A percentile compares a stretch with the other conserved stretches of the same genome.
These are phyloP conservation scores for Therioaphis trifolii DNA, from an alignment of 2,888 invertebrate species.

Conservation along the genomic window DNA sequence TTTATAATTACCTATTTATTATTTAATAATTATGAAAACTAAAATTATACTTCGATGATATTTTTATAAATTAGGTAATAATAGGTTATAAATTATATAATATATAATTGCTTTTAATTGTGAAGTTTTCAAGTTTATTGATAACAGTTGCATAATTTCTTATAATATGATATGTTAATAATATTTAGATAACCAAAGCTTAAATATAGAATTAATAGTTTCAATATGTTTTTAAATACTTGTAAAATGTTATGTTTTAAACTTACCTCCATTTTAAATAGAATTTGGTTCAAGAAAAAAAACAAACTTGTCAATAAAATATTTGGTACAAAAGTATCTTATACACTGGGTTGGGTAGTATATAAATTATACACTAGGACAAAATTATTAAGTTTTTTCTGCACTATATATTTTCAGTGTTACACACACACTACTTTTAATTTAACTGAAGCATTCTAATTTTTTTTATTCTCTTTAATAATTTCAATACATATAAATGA, in stretches of 20 bases:
- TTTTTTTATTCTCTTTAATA: not conserved
- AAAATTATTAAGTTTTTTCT: constrained; percentile 48
- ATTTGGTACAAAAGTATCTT: not conserved
- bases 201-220: not conserved
- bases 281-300: constrained; percentile 1
- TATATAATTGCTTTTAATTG: too few relatives aligned
- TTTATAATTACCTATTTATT: too few relatives aligned
- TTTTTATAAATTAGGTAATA: too few relatives aligned
- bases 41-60: too few relatives aligned
- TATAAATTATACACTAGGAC: constrained; percentile 12
- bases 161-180: not conserved
- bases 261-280: constrained; percentile 54
- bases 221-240: not conserved
- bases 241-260: constrained; percentile 21
- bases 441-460: not conserved
- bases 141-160: not conserved
- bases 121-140: too few relatives aligned
- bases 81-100: too few relatives aligned
- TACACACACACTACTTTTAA: constrained; percentile 10
- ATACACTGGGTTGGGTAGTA: too few relatives aligned
- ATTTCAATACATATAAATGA: constrained; percentile 23
- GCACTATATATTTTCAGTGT: constrained; percentile 3
- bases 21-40: too few relatives aligned
- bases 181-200: not conserved
- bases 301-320: constrained; percentile 18